Conservation (phyloP, 1,140 invertebrate genomes). For the Papilio helenus region DNA sequence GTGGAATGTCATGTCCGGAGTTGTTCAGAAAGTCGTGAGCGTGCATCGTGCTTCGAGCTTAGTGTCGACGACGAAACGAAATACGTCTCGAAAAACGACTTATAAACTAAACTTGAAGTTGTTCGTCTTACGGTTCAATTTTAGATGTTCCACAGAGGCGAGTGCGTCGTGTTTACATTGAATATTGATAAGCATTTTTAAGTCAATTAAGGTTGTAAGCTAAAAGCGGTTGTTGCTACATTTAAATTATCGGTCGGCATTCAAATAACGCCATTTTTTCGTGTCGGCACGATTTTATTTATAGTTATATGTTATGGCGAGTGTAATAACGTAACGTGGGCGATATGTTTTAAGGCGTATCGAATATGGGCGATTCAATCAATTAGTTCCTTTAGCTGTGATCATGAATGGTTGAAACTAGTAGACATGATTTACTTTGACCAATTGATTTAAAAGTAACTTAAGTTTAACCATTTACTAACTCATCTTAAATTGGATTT, state of each 20-base stretch:
- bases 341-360: constrained; percentile 63
- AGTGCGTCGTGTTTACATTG: constrained; percentile 51
- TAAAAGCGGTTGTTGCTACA: constrained; percentile 83
- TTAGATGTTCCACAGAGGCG: constrained; percentile 43
- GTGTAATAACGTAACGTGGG: constrained; percentile 72
- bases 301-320: constrained; percentile 72
- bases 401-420: constrained; percentile 17
- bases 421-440: background rate
- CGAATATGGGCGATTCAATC: constrained; percentile 57
- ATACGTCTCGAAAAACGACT: constrained; percentile 51
- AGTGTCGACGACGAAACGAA: constrained; percentile 58
- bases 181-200: constrained; percentile 82
- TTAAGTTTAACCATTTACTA: background rate
- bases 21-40: constrained; percentile 83
- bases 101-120: constrained; percentile 55
- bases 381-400: constrained; percentile 49
- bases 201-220: constrained; percentile 83
- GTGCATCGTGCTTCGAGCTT: constrained; percentile 81
- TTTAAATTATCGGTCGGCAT: constrained; percentile 83
- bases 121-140: constrained; percentile 54
- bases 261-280: constrained; percentile 82
- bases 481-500: background rate
- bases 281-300: constrained; percentile 81
- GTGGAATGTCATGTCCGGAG: constrained; percentile 83
- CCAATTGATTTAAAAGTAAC: background rate